Percentiles rank a stretch among this genome's conserved stretches.
Evolutionary conservation across 2,888 invertebrate species (phyloP).

Genomic region (Plebejus argus): DNA sequence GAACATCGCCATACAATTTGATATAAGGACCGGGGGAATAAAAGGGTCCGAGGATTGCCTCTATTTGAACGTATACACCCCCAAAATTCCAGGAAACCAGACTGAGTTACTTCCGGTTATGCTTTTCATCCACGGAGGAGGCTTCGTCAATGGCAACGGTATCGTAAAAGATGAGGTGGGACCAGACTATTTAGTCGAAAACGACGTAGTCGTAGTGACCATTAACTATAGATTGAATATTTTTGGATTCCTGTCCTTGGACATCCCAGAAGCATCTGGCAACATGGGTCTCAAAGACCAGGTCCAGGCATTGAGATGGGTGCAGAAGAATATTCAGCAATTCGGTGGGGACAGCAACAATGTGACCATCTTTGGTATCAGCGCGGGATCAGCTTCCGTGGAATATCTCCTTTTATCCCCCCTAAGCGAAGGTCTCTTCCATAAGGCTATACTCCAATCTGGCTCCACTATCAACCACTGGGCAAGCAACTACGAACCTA

Average conservation of each 20-base stretch:
- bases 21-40: constrained; percentile 42
- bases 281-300: constrained; percentile 68
- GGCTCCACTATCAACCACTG: constrained; percentile 58
- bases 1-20: constrained; percentile 50
- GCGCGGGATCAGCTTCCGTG: constrained; percentile 57
- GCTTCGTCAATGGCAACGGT: constrained; percentile 58
- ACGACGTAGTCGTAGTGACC: constrained; percentile 60
- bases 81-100: constrained; percentile 46
- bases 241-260: constrained; percentile 62
- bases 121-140: constrained; percentile 66
- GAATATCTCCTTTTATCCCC: constrained; percentile 58
- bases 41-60: constrained; percentile 64
- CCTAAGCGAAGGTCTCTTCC: constrained; percentile 54
- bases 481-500: constrained; percentile 52
- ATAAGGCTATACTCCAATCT: constrained; percentile 60
- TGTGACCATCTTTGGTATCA: constrained; percentile 57
- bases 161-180: constrained; percentile 52
- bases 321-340: constrained; percentile 54
- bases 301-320: constrained; percentile 60
- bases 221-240: constrained; percentile 66
- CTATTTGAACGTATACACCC: constrained; percentile 62
- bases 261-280: constrained; percentile 57
- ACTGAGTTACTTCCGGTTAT: constrained; percentile 53
- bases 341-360: constrained; percentile 60
- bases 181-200: constrained; percentile 60